Evolutionary conservation across 1,140 invertebrate species (phyloP), one percentile per base, ranked within the genome.

Genomic region (Meloidogyne exigua): DNA sequence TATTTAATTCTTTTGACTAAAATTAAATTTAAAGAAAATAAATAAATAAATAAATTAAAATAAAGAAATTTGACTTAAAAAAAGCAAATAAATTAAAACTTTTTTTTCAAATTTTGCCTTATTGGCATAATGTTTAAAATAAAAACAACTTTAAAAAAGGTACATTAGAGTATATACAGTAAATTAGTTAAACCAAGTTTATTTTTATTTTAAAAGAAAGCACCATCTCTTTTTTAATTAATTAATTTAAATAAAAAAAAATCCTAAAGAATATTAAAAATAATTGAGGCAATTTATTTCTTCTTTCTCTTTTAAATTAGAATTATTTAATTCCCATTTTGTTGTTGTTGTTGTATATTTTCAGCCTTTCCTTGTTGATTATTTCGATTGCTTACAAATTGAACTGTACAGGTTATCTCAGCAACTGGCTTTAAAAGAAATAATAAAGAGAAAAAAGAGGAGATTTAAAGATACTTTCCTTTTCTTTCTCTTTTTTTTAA

Each of bases 351-450:
- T 28, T n/a, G 36, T n/a, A n/a, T 39, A 39, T 39, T 39, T 39
- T 39, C 18, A 7, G 66, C 66, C 21, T 42, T 12, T 9, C 28
- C 39, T 42, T 68, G 66, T 42, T 68, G 28, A 42, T 68, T 42
- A 21, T 32, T 32, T 18, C 5, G 39, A 18, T 68, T 68, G 66
- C 39, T 68, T 68, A 42, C 66, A 42, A 68, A 36, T 68, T 68
- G 66, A 9, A 68, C 66, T 25, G 21, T 68, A 21, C 66, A 68
- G 9, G 21, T 36, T 7, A 68, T 68, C 21, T 68, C 66, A 23
- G 66, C 66, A 18, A 68, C 66, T 32, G 66, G 66, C 66, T 68
- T 21, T 9, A n/a, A 68, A n/a, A 32, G 25, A 68, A 25, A 21
- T n/a, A 68, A 42, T 5, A 42, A 42, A 42, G 39, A 11, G 39